Evolutionary conservation across 2,113 vertebrate species (phyloP).

Genomic region (Mirounga angustirostris): DNA sequence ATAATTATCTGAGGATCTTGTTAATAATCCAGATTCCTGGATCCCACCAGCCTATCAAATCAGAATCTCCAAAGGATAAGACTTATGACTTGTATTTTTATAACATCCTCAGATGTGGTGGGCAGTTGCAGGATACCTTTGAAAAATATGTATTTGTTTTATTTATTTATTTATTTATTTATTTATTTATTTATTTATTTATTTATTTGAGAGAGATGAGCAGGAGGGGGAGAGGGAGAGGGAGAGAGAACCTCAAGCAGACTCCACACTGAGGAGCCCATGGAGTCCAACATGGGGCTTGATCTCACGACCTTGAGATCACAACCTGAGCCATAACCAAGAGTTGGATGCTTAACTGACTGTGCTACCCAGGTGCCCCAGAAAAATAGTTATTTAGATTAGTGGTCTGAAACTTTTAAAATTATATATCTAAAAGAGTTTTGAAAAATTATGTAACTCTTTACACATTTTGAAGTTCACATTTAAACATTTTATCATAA

Average conservation of each 20-base stretch:
- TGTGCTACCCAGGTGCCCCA: too few relatives aligned
- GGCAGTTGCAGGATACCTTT: background rate
- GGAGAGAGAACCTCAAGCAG: too few relatives aligned
- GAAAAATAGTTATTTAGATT: constrained; percentile 12
- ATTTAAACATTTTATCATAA: constrained; percentile 31
- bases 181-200: too few relatives aligned
- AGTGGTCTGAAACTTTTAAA: background rate
- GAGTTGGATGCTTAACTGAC: too few relatives aligned
- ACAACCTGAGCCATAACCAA: too few relatives aligned
- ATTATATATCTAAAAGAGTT: constrained; percentile 30
- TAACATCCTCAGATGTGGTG: background rate
- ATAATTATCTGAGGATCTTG: constrained; percentile 35
- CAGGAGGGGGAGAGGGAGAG: too few relatives aligned
- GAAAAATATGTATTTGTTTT: background rate
- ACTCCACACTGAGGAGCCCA: too few relatives aligned
- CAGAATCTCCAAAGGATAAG: constrained; percentile 27
- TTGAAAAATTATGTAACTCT: constrained; percentile 35
- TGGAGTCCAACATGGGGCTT: too few relatives aligned
- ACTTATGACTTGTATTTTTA: constrained; percentile 32
- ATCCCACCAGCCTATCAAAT: constrained; percentile 12
- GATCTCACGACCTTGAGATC: too few relatives aligned
- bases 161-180: too few relatives aligned
- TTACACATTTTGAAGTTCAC: constrained; percentile 30
- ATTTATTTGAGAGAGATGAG: too few relatives aligned
- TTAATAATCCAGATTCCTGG: constrained; percentile 44